phyloP scores from a whole-genome alignment of 2,113 vertebrate species.

The Gulo gulo region DNA sequence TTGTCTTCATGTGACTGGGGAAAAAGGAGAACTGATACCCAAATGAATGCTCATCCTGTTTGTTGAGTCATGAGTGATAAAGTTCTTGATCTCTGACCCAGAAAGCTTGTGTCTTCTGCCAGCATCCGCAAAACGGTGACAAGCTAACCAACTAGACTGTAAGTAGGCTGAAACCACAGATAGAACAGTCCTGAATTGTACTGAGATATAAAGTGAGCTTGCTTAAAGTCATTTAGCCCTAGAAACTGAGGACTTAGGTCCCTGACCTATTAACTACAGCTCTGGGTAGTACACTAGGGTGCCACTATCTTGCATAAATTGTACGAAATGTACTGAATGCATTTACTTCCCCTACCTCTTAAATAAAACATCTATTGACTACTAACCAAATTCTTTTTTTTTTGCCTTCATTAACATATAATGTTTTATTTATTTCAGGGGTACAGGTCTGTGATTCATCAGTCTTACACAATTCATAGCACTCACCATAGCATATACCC shows the following conservation, averaged over 20 bases:
- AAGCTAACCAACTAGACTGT: background rate
- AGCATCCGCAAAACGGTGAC: background rate
- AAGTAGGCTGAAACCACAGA: background rate
- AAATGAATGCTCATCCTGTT: background rate
- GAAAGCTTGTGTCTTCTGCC: background rate
- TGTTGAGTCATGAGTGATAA: background rate
- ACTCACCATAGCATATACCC: too few relatives aligned
- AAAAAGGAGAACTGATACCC: background rate
- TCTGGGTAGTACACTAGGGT: background rate
- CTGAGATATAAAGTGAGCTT: background rate
- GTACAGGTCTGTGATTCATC: too few relatives aligned
- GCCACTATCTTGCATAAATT: background rate
- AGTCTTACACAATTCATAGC: too few relatives aligned
- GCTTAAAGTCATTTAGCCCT: background rate
- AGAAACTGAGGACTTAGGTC: background rate
- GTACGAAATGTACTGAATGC: background rate
- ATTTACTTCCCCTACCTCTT: background rate
- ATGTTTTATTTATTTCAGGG: too few relatives aligned
- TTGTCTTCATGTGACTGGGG: background rate
- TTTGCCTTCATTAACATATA: too few relatives aligned
- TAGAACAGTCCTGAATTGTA: background rate
- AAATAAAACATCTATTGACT: background rate
- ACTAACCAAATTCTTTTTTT: background rate
- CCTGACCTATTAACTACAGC: background rate
- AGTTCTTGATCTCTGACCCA: background rate